A percentile compares a stretch with the other conserved stretches of the same genome.
Evolutionary conservation across 2,797 vertebrate genomes (phyloP).

Genomic region (Valencia hispanica): DNA sequence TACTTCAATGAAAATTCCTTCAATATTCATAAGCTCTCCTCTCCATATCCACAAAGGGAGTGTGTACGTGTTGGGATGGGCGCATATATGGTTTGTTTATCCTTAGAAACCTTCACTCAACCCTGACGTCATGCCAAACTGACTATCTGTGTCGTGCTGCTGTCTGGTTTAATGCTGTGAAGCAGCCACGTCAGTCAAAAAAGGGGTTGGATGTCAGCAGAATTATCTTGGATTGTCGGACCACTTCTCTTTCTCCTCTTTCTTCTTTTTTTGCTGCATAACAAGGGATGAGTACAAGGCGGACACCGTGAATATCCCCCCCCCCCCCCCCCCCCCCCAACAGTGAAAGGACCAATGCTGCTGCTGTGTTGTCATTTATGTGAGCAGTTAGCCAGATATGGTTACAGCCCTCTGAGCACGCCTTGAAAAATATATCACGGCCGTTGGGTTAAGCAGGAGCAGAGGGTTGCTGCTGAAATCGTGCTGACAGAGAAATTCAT

Average conservation of each 20-base stretch:
- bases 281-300: slow-evolving; percentile 29
- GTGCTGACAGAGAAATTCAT: slow-evolving; percentile 40
- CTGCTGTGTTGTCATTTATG: slow-evolving; percentile 39
- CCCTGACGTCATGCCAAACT: slow-evolving; percentile 29
- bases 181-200: slow-evolving; percentile 31
- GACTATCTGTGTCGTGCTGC: slow-evolving; percentile 26
- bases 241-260: not conserved
- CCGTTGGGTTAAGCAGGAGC: slow-evolving; percentile 38
- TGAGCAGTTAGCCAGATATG: slow-evolving; percentile 51
- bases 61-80: not conserved
- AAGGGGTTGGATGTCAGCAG: slow-evolving; percentile 8
- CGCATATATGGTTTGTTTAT: slow-evolving; percentile 10
- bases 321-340: slow-evolving; percentile 12
- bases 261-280: not conserved
- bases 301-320: slow-evolving; percentile 36
- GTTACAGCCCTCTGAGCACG: slow-evolving; percentile 49
- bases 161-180: slow-evolving; percentile 24
- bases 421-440: slow-evolving; percentile 47
- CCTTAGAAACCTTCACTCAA: slow-evolving; percentile 38
- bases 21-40: slow-evolving; percentile 49
- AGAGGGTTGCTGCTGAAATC: slow-evolving; percentile 41
- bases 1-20: slow-evolving; percentile 49
- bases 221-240: slow-evolving; percentile 30
- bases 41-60: slow-evolving; percentile 12
- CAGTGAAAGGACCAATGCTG: slow-evolving; percentile 17